phyloP scores from a whole-genome alignment of 2,888 invertebrate species.

The Coelogynopora nodosa region DNA sequence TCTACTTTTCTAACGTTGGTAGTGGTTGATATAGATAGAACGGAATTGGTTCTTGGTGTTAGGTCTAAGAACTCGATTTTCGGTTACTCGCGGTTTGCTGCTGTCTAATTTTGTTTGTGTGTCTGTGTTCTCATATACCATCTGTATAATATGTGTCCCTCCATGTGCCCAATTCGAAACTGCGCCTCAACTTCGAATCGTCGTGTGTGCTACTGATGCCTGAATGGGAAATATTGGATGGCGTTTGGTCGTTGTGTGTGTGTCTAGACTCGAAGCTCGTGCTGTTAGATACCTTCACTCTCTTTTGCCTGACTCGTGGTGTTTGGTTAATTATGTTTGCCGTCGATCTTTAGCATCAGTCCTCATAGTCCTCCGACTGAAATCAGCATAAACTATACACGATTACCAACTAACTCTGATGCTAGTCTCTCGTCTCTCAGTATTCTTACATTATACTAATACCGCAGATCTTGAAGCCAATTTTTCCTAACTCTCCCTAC shows the following conservation, averaged over 20 bases:
- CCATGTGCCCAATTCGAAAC: constrained; percentile 27
- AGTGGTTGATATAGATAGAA: neutral
- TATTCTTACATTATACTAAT: neutral
- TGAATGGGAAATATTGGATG: too few species aligned
- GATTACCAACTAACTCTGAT: constrained; percentile 14
- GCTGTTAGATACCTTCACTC: constrained; percentile 1
- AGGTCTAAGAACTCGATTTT: constrained; percentile 28
- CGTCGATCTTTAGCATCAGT: constrained; percentile 16
- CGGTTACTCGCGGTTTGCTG: neutral
- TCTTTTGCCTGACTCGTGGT: constrained; percentile 6
- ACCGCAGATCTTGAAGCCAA: neutral
- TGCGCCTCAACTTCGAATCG: neutral
- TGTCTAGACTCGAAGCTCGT: neutral
- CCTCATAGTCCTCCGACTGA: neutral
- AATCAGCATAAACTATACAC: constrained; percentile 18
- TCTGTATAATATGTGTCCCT: neutral
- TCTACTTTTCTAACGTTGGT: neutral
- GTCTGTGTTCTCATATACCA: neutral
- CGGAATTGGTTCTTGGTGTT: constrained; percentile 14
- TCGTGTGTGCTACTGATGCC: constrained; percentile 6
- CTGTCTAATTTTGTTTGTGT: constrained; percentile 20
- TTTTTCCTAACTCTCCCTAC: neutral
- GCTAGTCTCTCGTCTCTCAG: neutral
- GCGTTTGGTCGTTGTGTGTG: neutral
- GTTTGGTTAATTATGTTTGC: constrained; percentile 27